Conservation (phyloP, 2,888 invertebrate species). For the Diarsia brunnea region DNA sequence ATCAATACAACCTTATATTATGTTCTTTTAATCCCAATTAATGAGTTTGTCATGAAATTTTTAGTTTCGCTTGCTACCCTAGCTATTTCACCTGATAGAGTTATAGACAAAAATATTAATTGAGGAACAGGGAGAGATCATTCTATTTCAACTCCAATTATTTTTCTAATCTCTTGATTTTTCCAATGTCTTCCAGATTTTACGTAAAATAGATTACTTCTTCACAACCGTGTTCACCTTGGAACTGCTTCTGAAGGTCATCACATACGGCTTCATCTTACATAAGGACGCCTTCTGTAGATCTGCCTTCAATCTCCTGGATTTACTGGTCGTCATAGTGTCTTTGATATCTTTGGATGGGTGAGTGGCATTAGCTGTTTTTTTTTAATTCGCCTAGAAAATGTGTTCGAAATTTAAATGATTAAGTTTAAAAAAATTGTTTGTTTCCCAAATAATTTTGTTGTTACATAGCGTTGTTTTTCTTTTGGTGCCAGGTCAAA, state of each 20-base stretch:
- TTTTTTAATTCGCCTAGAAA: too few relatives aligned
- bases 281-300: constrained; percentile 99
- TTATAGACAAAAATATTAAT: not conserved
- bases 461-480: not conserved
- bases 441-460: not conserved
- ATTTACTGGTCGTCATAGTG: constrained; percentile 99
- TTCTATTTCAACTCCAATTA: not conserved
- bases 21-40: too few relatives aligned
- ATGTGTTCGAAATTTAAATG: not conserved
- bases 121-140: not conserved
- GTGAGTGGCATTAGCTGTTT: constrained; percentile 73
- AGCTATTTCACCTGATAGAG: too few relatives aligned
- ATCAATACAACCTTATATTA: too few relatives aligned
- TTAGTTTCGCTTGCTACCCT: too few relatives aligned
- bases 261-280: constrained; percentile 98
- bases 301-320: constrained; percentile 99
- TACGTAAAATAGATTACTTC: constrained; percentile 98
- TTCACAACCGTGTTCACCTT: constrained; percentile 99
- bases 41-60: too few relatives aligned
- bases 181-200: constrained; percentile 92
- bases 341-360: constrained; percentile 98
- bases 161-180: not conserved
- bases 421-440: not conserved
- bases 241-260: constrained; percentile 98
- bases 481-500: constrained; percentile 88